Evolutionary conservation across 2,113 vertebrate species (phyloP), one percentile per base, ranked within the genome.

Genomic region (Mormoops blainvillei): DNA sequence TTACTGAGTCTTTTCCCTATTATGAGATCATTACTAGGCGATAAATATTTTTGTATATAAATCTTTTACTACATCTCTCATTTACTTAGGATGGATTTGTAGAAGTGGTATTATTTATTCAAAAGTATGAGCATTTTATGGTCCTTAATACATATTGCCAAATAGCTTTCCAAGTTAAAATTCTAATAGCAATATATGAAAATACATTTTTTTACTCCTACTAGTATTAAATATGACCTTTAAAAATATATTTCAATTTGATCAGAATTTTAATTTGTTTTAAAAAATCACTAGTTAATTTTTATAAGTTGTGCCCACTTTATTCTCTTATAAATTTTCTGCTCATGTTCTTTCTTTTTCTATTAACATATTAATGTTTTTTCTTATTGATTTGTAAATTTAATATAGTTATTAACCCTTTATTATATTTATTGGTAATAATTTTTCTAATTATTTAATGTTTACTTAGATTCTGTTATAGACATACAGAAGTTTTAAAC

Each of bases 11-110:
- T 96, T 96, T 98, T 97, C 77, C 36, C 20, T 82, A 50, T 77
- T 94, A 87, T 94, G 87, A 33, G 13, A 81, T 91, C 77, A 91
- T 96, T 94, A 94, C 81, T 95, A 89, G 43, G 95, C 91, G 93
- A 95, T 95, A 96, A 96, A 95, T 96, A 91, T 78, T 97, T 98
- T 96, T 95, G 81, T 36, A 85, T 77, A 87, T 98, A 97, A 97
- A 97, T 97, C 92, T 97, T 95, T 95, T 95, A 90, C 56, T 94
- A 68, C 36, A 31, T 85, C 13, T 84, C 71, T 96, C 97, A 90
- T 96, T 97, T 96, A 95, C 89, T 96, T 95, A 96, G 85, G 76
- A 31, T 97, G 88, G 84, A 94, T 97, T 96, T 97, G 94, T 97
- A 93, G 61, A 94, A 94, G 88, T 84, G 84, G 84, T 94, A 94